Evolutionary conservation across 2,797 vertebrate genomes (phyloP).

Genomic region (Pseudomugil gertrudae): DNA sequence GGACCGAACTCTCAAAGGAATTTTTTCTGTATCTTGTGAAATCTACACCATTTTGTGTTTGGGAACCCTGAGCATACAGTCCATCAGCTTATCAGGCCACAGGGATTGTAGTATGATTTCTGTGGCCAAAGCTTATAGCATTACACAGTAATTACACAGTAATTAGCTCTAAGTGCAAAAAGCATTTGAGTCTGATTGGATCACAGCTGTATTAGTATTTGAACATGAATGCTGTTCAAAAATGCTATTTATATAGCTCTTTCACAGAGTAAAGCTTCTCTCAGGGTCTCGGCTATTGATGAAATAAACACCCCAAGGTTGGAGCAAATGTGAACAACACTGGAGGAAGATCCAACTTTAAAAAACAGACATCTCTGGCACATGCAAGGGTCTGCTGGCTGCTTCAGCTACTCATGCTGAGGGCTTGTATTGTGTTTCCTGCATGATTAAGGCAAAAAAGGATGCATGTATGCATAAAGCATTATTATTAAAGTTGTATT

Average conservation of each 20-base stretch:
- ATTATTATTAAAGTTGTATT: not conserved
- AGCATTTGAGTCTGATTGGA: not conserved
- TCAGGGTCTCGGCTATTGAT: not conserved
- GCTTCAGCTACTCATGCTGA: not conserved
- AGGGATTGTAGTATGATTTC: not conserved
- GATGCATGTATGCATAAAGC: too few relatives aligned
- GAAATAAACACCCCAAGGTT: not conserved
- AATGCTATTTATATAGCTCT: too few relatives aligned
- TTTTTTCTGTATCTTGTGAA: constrained; percentile 16
- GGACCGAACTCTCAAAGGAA: not conserved
- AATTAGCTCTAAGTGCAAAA: not conserved
- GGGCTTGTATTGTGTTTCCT: not conserved
- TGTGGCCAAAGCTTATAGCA: too few relatives aligned
- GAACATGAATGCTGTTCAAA: not conserved
- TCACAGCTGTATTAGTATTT: not conserved
- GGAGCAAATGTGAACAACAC: not conserved
- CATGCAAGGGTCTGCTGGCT: not conserved
- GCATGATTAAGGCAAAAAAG: not conserved
- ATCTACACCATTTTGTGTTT: constrained; percentile 4
- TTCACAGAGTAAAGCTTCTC: not conserved
- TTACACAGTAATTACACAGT: too few relatives aligned
- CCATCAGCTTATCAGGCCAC: not conserved
- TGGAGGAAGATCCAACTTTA: not conserved
- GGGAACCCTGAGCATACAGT: too few relatives aligned
- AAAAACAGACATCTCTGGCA: not conserved